Conservation (phyloP, 2,113 vertebrate species). For the Apteryx mantelli region DNA sequence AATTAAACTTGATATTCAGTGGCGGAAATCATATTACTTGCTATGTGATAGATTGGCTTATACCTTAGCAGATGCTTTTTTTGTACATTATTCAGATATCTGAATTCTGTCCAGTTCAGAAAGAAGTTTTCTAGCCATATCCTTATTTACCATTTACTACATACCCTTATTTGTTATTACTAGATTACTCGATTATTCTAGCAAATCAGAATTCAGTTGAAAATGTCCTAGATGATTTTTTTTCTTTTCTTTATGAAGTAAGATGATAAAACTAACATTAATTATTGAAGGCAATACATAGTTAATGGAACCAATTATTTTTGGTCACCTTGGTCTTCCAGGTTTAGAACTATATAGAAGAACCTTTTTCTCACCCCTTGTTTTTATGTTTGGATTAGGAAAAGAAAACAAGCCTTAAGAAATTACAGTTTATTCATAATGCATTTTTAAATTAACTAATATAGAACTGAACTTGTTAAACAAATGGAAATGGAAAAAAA, state of each 20-base stretch:
- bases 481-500: not conserved
- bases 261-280: not conserved
- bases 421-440: not conserved
- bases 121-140: not conserved
- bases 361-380: not conserved
- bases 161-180: not conserved
- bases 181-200: not conserved
- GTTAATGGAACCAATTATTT: not conserved
- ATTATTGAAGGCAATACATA: not conserved
- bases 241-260: not conserved
- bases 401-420: not conserved
- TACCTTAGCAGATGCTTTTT: not conserved
- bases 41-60: not conserved
- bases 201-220: not conserved
- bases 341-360: not conserved
- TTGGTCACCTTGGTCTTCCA: not conserved
- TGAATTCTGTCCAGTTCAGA: not conserved
- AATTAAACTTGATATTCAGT: not conserved
- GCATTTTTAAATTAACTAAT: not conserved
- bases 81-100: not conserved
- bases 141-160: not conserved
- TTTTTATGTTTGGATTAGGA: not conserved
- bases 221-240: not conserved
- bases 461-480: not conserved
- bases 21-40: not conserved